Evolutionary conservation across 2,888 invertebrate genomes (phyloP), one percentile per base, ranked within the genome.

Genomic region (Ypsolopha sequella): DNA sequence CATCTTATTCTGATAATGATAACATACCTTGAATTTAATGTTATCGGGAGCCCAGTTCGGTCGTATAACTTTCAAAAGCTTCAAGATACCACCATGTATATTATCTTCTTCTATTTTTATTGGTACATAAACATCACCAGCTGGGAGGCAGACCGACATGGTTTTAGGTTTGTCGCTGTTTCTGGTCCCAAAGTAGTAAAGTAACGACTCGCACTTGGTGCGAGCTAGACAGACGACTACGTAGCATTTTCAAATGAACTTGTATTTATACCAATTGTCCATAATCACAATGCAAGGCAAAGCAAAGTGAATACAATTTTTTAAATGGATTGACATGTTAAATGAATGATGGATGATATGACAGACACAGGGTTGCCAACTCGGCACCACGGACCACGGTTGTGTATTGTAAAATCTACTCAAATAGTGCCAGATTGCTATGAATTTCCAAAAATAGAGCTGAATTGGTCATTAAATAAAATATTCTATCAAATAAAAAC

Each of bases 21-120:
- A 36, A 52, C 53, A 59, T 85, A 95, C 95, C 91, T 94, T 94
- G 71, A 91, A 91, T 63, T 88, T 85, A 54, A 95, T 87, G 62
- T 88, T 80, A 57, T 89, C 85, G 54, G 80, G 63, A 52, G 88
- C 74, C 95, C 95, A 96, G 43, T 85, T 63, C 13, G 95, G 93
- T 68, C 93, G 88, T 59, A 95, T 89, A 48, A 77, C 79, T 73
- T 88, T 80, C 53, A 95, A 80, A 63, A 95, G 81, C 68, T 90
- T 79, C 59, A 86, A 76, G 51, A 94, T 92, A 60, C 93, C 95
- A 43, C 80, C 77, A 59, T 90, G 87, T 48, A 94, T 84, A 70
- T 91, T 85, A 66, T 89, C 84, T 71, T 94, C 93, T 60, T 91
- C 87, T 60, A 93, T 88, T 60, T 85, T 88, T 55, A 92, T 67